These are phyloP conservation scores for Catocala fraxini DNA, from an alignment of 2,888 invertebrate genomes.

Conservation along the genomic window DNA sequence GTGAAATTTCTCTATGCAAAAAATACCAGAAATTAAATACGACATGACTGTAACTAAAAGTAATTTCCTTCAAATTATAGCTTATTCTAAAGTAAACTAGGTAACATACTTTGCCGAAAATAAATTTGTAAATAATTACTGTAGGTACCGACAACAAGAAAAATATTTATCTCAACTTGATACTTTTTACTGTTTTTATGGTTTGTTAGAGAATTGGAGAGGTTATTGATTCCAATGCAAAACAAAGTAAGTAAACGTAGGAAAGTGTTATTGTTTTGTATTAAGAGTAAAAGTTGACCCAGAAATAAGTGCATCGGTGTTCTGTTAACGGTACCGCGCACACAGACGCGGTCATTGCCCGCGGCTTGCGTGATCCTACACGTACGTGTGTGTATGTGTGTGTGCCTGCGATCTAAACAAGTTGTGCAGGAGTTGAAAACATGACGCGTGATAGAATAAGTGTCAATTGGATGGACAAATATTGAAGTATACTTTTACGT, in stretches of 20 bases:
- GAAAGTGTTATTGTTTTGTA: conserved; percentile 45
- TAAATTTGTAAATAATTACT: conserved; percentile 30
- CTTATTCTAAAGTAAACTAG: conserved; percentile 18
- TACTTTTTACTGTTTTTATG: neutral
- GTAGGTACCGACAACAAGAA: conserved; percentile 25
- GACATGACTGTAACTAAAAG: conserved; percentile 7
- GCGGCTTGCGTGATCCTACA: conserved; percentile 19
- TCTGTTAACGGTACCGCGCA: conserved; percentile 80
- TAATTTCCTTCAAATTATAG: conserved; percentile 32
- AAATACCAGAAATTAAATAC: neutral
- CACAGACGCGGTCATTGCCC: conserved; percentile 62
- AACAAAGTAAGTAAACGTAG: conserved; percentile 8
- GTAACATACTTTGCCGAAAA: conserved; percentile 31
- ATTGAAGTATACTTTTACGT: conserved; percentile 3
- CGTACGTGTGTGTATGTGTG: conserved; percentile 22
- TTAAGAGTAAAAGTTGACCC: conserved; percentile 63
- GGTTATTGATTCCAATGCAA: neutral
- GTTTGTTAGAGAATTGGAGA: too few relatives aligned
- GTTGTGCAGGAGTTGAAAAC: conserved; percentile 69
- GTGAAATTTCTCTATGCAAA: conserved; percentile 15
- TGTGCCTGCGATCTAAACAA: conserved; percentile 51
- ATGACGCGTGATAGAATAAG: conserved; percentile 16
- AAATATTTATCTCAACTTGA: neutral
- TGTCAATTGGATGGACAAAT: conserved; percentile 18
- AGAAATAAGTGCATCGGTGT: conserved; percentile 53